phyloP scores from a whole-genome alignment of 2,797 vertebrate genomes.

The Smutsia gigantea region DNA sequence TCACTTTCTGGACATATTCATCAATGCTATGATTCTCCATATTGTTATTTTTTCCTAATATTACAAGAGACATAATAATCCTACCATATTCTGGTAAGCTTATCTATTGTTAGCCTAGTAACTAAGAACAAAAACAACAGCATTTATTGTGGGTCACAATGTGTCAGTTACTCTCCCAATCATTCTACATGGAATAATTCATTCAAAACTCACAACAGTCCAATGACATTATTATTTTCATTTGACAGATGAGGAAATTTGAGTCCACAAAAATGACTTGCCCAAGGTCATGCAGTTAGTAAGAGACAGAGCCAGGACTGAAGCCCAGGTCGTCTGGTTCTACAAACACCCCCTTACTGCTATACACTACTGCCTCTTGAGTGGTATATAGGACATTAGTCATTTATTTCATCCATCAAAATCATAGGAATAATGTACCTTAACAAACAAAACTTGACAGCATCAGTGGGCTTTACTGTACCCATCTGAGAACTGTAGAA shows the following conservation, averaged over 20 bases:
- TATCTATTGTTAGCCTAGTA: neutral
- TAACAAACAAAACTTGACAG: neutral
- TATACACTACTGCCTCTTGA: fast-evolving
- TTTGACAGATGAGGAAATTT: neutral
- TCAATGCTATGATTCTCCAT: neutral
- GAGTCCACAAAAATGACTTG: neutral
- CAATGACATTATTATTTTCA: neutral
- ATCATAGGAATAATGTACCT: neutral
- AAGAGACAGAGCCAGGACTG: neutral
- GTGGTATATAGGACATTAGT: neutral
- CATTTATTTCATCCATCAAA: neutral
- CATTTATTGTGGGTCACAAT: neutral
- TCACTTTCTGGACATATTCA: neutral
- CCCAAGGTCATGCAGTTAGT: neutral
- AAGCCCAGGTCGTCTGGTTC: neutral
- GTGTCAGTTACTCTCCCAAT: neutral
- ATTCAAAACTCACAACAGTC: neutral
- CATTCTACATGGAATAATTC: neutral
- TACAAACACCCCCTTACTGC: neutral
- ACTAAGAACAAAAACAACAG: neutral
- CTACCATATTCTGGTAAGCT: neutral
- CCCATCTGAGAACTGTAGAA: neutral
- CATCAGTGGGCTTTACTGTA: neutral
- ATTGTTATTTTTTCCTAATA: neutral
- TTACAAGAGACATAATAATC: neutral